Base-by-base conservation (phyloP, 2,888 invertebrate genomes). In the Heliconius cydno region DNA sequence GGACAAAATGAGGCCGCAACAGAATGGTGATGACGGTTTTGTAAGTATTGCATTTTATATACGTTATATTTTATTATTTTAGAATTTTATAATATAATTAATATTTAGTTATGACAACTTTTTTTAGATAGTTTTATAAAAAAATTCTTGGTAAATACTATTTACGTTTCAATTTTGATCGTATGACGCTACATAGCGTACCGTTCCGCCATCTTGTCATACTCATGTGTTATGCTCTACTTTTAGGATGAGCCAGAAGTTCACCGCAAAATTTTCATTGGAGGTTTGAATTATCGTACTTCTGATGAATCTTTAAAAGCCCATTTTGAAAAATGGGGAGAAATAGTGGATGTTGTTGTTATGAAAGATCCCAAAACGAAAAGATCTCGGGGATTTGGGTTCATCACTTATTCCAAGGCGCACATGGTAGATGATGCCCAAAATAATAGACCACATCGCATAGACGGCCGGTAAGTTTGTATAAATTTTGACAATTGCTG, bases 341-440 rank as follows among this genome's bases (percentile, higher is more conserved):
- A 98, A 91, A 98, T 99, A 83, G 98, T 98, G 0, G 99, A 99
- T 89, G 98, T 98, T 15, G 98, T 99, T 6, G 99, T 99, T 0
- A 99, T 99, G 99, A 98, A 98, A 90, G 99, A 99, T 89, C 98
- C 98, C 0, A 98, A 98, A 86, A 99, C 99, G 0, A 98, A 98
- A 89, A 96, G 99, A 82, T 99, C 99, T 9, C 96, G 99, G 82
- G 99, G 99, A 2, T 99, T 99, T 91, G 99, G 99, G 3, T 99
- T 99, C 89, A 99, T 99, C 82, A 99, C 99, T 0, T 99, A 99
- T 90, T 98, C 98, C 2, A 96, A 98, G 85, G 98, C 98, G 70
- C 97, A 97, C 89, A 98, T 98, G 98, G 98, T 99, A 15, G 99
- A 99, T 92, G 98, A 98, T 90, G 99, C 99, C 6, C 99, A 99